These are phyloP conservation scores for Polymixis lichenea DNA, from an alignment of 2,888 invertebrate genomes.

Conservation along the genomic window DNA sequence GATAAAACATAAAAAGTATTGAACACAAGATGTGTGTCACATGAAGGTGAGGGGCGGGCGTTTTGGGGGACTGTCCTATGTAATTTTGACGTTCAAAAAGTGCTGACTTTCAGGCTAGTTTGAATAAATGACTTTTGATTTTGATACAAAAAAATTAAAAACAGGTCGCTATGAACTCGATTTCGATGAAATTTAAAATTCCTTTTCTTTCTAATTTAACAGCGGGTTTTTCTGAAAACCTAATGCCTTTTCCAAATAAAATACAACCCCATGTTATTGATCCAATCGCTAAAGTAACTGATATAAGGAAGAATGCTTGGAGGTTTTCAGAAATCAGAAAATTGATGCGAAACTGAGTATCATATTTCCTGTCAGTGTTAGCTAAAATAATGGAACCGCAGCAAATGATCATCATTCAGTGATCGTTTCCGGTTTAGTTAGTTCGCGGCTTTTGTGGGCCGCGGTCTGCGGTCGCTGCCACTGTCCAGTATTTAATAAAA, in stretches of 20 bases:
- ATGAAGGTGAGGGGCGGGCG: no score
- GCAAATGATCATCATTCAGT: conserved; percentile 46
- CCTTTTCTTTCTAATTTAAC: not conserved
- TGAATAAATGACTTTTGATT: no score
- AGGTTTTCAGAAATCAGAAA: not conserved
- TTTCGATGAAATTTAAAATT: not conserved
- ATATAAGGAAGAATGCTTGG: not conserved
- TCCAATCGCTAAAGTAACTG: not conserved
- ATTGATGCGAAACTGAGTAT: no score
- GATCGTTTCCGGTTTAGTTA: conserved; percentile 54
- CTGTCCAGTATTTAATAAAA: conserved; percentile 46
- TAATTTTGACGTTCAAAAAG: no score
- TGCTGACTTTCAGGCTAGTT: no score
- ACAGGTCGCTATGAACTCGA: no score
- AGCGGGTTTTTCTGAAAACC: no score
- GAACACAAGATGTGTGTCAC: no score
- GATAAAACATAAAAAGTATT: not conserved
- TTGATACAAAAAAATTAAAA: no score
- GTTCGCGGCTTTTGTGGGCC: conserved; percentile 43
- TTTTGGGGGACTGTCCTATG: no score
- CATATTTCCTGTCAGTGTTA: conserved; percentile 19
- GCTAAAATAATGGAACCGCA: conserved; percentile 53
- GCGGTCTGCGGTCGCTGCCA: conserved; percentile 32
- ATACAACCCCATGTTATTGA: no score
- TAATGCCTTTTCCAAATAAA: no score